Conservation (phyloP, 2,888 invertebrate genomes). For the Lissonota sp. region DNA sequence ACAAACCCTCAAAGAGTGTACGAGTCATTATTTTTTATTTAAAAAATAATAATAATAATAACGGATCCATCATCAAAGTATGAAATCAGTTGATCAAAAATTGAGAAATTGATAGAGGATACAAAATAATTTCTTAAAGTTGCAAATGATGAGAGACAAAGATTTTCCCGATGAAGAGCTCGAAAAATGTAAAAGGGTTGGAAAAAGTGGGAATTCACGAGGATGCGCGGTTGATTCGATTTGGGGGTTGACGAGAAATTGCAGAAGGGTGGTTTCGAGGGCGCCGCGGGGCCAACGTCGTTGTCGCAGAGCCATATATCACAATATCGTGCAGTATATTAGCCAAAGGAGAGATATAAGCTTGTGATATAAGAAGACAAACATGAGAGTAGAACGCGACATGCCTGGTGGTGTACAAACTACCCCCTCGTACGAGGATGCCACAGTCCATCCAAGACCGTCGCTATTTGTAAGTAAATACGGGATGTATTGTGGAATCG, state of each 20-base stretch:
- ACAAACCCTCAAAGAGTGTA: not conserved
- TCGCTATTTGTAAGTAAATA: conserved; percentile 80
- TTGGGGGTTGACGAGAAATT: conserved; percentile 30
- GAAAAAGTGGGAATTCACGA: conserved; percentile 20
- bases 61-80: not conserved
- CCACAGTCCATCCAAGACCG: not conserved
- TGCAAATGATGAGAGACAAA: not conserved
- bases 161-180: not conserved
- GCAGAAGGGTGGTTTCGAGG: conserved; percentile 31
- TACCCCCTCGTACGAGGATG: not conserved
- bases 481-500: conserved; percentile 68
- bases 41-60: not conserved
- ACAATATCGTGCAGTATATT: conserved; percentile 51
- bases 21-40: not conserved
- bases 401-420: conserved; percentile 71
- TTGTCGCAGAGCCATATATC: conserved; percentile 44
- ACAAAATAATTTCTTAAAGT: not conserved
- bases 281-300: conserved; percentile 17
- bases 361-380: conserved; percentile 80
- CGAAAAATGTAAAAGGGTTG: conserved; percentile 30
- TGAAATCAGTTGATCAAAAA: not conserved
- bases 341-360: conserved; percentile 54
- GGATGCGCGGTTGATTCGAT: conserved; percentile 53
- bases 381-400: conserved; percentile 72
- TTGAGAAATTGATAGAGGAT: not conserved